Evolutionary conservation across 2,797 vertebrate species (phyloP).

Genomic region (Sebastes goodei): DNA sequence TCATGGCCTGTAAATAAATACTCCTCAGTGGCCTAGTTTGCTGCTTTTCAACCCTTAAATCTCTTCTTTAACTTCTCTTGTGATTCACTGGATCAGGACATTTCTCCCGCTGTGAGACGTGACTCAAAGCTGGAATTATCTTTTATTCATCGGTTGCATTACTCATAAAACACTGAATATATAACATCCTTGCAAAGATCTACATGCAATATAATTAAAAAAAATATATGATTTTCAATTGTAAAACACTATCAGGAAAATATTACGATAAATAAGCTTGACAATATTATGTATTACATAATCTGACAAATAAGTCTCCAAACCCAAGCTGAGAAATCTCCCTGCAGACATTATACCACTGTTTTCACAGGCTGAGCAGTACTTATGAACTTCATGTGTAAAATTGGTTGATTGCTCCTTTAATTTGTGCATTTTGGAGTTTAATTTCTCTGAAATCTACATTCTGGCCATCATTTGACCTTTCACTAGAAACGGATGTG

Average conservation of each 20-base stretch:
- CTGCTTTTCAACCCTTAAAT: not conserved
- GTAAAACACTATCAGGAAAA: not conserved
- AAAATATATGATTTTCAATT: not conserved
- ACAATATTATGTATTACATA: not conserved
- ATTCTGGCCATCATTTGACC: not conserved
- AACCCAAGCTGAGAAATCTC: not conserved
- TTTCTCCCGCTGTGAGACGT: not conserved
- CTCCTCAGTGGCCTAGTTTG: slow-evolving; percentile 11
- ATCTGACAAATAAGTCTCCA: not conserved
- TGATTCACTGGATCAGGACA: not conserved
- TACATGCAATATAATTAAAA: not conserved
- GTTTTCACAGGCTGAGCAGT: not conserved
- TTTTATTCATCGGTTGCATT: not conserved
- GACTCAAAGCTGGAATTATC: not conserved
- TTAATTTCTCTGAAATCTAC: not conserved
- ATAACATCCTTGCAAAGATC: not conserved
- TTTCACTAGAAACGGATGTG: not conserved
- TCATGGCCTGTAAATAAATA: slow-evolving; percentile 1
- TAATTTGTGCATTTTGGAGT: not conserved
- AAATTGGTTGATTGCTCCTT: not conserved
- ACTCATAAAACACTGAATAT: not conserved
- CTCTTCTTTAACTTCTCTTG: not conserved
- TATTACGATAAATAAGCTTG: not conserved
- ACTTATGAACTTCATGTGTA: no score
- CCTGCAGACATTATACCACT: not conserved